Base-by-base conservation (phyloP, 2,797 vertebrate genomes). In the Poliocrania exsul region DNA sequence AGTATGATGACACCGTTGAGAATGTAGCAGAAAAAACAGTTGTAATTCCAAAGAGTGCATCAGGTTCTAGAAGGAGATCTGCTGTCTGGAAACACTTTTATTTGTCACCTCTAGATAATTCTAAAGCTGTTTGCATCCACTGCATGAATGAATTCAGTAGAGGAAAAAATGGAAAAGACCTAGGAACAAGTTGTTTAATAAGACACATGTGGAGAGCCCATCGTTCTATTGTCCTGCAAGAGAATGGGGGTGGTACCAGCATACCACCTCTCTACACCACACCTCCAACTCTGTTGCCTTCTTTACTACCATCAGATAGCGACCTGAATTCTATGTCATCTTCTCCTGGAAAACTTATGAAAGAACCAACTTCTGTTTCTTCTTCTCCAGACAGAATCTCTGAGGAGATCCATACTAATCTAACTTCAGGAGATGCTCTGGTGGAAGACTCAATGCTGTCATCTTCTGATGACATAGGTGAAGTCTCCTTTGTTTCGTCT, bases 31-130 rank as follows among this genome's bases (percentile, higher is more conserved):
- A 99, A 81, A 98, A 98, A 81, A 97, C 92, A 93, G 96, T 98
- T 16, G 98, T 98, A 35, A 98, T 98, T 81, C 98, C 98, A 40
- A 99, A 99, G 98, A 98, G 97, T 79, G 69, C 97, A 19, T 98
- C 99, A 0, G 99, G 98, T 93, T 99, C 99, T 60, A 98, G 99
- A 40, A 98, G 99, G 90, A 98, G 99, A 85, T 99, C 99, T 5
- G 99, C 99, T 28, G 99, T 99, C 35, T 99, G 99, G 99, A 99
- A 99, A 97, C 99, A 99, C 96, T 99, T 99, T 95, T 99, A 99
- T 97, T 98, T 99, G 93, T 99, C 99, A 0, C 99, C 99, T 50
- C 96, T 98, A 54, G 99, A 99, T 97, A 99, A 97, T 96, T 99
- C 99, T 90, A 99, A 99, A 98, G 99, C 99, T 14, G 99, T 99